Conservation (phyloP, 1,140 invertebrate species). For the Drosophila bocki region DNA sequence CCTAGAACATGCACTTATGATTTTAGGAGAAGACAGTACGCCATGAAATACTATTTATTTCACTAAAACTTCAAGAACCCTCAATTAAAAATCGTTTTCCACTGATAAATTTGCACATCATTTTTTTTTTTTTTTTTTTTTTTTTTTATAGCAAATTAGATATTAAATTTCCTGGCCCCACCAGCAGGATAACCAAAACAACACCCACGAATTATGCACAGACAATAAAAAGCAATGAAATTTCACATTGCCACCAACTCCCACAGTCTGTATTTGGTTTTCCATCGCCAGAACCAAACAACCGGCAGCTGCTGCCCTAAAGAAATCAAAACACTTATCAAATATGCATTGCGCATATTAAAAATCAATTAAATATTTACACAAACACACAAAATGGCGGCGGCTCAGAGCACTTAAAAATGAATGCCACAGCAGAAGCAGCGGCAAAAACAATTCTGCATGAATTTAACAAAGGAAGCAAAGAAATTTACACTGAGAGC, state of each 20-base stretch:
- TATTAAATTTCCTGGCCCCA: slow-evolving; percentile 1
- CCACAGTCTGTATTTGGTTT: slow-evolving; percentile 1
- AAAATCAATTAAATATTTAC: slow-evolving; percentile 82
- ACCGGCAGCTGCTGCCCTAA: slow-evolving; percentile 25
- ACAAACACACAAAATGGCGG: slow-evolving; percentile 65
- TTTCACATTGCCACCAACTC: slow-evolving; percentile 6
- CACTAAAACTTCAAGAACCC: no score
- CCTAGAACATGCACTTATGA: neutral
- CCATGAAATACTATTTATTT: neutral
- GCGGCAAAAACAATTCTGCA: slow-evolving; percentile 47
- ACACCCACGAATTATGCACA: slow-evolving; percentile 37
- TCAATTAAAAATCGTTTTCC: slow-evolving; percentile 8
- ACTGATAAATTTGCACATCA: neutral
- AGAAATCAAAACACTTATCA: slow-evolving; percentile 76
- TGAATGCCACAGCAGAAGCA: slow-evolving; percentile 26
- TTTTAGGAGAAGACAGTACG: no score
- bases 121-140: neutral
- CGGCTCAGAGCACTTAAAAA: slow-evolving; percentile 52
- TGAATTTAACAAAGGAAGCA: slow-evolving; percentile 50
- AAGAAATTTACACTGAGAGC: slow-evolving; percentile 16
- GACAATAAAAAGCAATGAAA: slow-evolving; percentile 40
- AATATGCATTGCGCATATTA: slow-evolving; percentile 78
- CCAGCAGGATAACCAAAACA: slow-evolving; percentile 2
- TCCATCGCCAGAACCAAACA: neutral
- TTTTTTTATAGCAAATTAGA: neutral